Evolutionary conservation across 2,113 vertebrate species (phyloP).

Genomic region (Brachyhypopomus occidentalis): DNA sequence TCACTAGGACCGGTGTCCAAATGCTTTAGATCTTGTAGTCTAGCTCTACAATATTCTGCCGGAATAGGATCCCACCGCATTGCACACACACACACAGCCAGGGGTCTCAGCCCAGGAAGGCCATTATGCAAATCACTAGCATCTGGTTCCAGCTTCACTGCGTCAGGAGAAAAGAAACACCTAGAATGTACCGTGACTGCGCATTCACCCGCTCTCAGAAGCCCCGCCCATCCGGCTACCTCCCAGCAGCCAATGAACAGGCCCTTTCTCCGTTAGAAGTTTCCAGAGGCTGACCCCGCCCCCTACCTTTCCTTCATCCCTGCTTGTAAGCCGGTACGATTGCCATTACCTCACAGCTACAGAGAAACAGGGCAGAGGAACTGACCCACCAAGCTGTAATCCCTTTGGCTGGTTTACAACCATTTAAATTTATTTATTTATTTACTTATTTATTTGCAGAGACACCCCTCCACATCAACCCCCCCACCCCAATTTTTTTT

Average conservation of each 20-base stretch:
- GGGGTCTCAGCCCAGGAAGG: too few species aligned
- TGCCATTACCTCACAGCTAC: conserved; percentile 49
- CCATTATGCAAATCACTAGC: too few species aligned
- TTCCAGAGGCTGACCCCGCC: not conserved
- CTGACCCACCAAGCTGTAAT: conserved; percentile 65
- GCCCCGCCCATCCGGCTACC: not conserved
- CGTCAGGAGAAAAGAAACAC: too few species aligned
- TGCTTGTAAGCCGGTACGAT: conserved; percentile 35
- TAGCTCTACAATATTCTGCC: too few species aligned
- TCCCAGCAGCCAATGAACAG: conserved; percentile 23
- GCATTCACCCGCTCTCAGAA: not conserved
- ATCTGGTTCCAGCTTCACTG: too few species aligned
- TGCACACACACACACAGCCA: too few species aligned
- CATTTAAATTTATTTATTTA: too few species aligned
- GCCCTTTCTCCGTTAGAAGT: not conserved
- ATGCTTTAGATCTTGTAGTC: too few species aligned
- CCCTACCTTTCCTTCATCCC: conserved; percentile 28
- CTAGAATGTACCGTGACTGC: not conserved
- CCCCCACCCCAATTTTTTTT: too few species aligned
- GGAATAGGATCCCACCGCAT: too few species aligned
- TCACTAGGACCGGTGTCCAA: too few species aligned
- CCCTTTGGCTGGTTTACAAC: conserved; percentile 50
- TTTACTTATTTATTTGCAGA: conserved; percentile 34
- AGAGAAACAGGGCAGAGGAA: conserved; percentile 58
- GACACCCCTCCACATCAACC: conserved; percentile 1